phyloP scores from a whole-genome alignment of 2,797 vertebrate species.

The Pterois miles region DNA sequence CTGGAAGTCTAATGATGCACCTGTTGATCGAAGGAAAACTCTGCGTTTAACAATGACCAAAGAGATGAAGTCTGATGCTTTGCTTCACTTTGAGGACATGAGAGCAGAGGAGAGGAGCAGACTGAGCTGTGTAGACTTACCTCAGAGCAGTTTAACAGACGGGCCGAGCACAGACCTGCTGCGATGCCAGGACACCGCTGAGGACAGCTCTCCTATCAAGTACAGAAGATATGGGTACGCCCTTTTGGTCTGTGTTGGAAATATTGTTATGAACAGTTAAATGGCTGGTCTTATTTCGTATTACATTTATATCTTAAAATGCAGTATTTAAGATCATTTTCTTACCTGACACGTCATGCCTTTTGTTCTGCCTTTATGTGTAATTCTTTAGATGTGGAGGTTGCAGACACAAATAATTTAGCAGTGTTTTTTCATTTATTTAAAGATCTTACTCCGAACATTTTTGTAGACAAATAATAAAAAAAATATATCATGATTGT shows the following conservation, averaged over 20 bases:
- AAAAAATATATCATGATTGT: too few relatives aligned
- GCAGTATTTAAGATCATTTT: not conserved
- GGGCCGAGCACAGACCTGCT: slow-evolving; percentile 84
- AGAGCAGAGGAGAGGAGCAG: slow-evolving; percentile 82
- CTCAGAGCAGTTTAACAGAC: slow-evolving; percentile 86
- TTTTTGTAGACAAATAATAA: too few relatives aligned
- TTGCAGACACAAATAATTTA: not conserved
- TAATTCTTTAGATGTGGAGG: not conserved
- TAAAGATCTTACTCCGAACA: too few relatives aligned
- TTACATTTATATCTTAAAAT: not conserved
- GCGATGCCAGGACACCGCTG: slow-evolving; percentile 82
- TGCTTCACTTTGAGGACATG: slow-evolving; percentile 87
- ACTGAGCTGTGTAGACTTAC: slow-evolving; percentile 83
- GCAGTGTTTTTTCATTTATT: not conserved
- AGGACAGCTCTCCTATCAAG: slow-evolving; percentile 85
- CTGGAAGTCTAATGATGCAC: slow-evolving; percentile 68
- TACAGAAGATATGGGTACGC: slow-evolving; percentile 91
- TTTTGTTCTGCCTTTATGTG: not conserved
- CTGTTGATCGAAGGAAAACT: slow-evolving; percentile 58
- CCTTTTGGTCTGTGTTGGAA: not conserved
- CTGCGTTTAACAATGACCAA: slow-evolving; percentile 85
- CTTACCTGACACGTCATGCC: not conserved
- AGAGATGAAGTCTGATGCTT: slow-evolving; percentile 87
- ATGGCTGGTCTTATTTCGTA: not conserved
- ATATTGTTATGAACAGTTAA: not conserved